Evolutionary conservation across 2,888 invertebrate genomes (phyloP).

Genomic region (Blera fallax): DNA sequence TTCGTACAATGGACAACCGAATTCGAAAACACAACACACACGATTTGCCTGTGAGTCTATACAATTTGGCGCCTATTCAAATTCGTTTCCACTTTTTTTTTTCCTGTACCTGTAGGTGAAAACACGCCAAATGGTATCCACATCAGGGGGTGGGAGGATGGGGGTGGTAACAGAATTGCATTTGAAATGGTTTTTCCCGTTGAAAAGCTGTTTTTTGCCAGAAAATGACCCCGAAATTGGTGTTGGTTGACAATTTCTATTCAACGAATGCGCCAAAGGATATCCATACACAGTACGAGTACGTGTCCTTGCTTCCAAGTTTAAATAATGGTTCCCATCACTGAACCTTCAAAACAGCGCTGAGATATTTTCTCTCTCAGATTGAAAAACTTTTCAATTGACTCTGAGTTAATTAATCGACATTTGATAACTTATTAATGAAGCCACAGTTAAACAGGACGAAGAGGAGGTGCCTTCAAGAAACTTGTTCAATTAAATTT

Average conservation of each 20-base stretch:
- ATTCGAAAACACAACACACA: conserved; percentile 23
- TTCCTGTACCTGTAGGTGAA: conserved; percentile 35
- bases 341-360: neutral
- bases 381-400: conserved; percentile 43
- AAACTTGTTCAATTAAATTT: conserved; percentile 59
- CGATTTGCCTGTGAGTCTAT: conserved; percentile 22
- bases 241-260: conserved; percentile 16
- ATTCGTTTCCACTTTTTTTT: neutral
- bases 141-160: neutral
- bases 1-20: neutral
- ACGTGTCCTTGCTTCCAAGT: neutral
- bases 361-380: neutral
- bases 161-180: conserved; percentile 24
- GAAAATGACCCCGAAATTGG: conserved; percentile 33
- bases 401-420: conserved; percentile 56
- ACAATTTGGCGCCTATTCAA: conserved; percentile 67
- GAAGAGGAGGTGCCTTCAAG: neutral
- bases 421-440: conserved; percentile 59
- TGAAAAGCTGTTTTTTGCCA: neutral
- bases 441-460: neutral
- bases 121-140: conserved; percentile 35
- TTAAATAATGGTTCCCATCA: neutral
- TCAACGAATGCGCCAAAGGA: conserved; percentile 16
- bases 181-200: conserved; percentile 40
- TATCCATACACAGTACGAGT: neutral